Evolutionary conservation across 2,113 vertebrate species (phyloP).

Genomic region (Microtus montanus): DNA sequence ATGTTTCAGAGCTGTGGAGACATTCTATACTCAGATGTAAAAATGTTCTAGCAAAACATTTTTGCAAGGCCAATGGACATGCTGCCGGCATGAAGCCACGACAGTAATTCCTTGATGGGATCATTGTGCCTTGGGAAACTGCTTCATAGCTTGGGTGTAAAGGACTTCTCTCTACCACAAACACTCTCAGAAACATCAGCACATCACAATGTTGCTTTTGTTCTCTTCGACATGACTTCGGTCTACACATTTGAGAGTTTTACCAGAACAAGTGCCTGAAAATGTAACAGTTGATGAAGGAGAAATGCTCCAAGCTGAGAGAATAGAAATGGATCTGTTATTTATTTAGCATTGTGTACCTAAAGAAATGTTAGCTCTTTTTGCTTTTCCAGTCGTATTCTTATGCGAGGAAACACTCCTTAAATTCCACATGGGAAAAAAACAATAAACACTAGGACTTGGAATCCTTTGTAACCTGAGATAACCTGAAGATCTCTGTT

Average conservation of each 20-base stretch:
- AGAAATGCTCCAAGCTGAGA: neutral
- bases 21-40: neutral
- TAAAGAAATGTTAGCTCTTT: neutral
- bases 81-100: neutral
- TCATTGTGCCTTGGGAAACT: neutral
- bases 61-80: neutral
- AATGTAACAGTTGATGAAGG: neutral
- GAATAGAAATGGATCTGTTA: neutral
- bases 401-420: neutral
- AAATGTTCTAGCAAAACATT: neutral
- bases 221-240: neutral
- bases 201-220: neutral
- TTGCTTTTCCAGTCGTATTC: neutral
- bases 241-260: neutral
- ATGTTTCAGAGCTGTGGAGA: too few species aligned
- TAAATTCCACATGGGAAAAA: neutral
- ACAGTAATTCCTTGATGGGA: too few species aligned
- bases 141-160: neutral
- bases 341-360: neutral
- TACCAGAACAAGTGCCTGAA: neutral
- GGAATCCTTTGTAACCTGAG: conserved; percentile 10
- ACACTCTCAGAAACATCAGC: neutral
- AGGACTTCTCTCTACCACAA: neutral
- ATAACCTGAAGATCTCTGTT: neutral
- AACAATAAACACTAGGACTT: neutral